Base-by-base conservation (phyloP, 2,888 invertebrate species). In the Xestobium rufovillosum region DNA sequence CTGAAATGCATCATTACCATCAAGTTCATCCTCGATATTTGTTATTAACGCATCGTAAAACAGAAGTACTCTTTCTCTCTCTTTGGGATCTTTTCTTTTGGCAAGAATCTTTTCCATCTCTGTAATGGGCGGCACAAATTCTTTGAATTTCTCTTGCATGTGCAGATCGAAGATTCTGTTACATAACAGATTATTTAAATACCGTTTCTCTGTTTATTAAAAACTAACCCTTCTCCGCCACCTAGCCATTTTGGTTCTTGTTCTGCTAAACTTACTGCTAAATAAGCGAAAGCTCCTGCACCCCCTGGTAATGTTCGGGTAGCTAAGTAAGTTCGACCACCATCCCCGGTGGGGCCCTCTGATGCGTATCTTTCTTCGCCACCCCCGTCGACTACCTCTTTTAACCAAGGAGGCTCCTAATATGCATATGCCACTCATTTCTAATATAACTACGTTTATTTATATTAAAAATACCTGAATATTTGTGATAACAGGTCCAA, bases 301-400 rank as follows among this genome's bases (percentile, higher is more conserved):
- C 67, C 63, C 25, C 63, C 56, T 1, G 68, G 68, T 37, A 70
- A 51, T 3, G 60, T 59, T 39, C 66, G 55, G 3, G 69, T 66
- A 3, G 70, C 70, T n/a, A 69, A 53, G 50, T 68, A 69, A 1
- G 68, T 69, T 41, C 68, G 52, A 19, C 67, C 69, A 34, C 61
- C 57, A 13, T 52, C 55, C 15, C 51, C 47, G 33, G 51, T 48
- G 3, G 27, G 15, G 30, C 51, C 57, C 10, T 57, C 55, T 3
- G 43, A 41, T 3, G 42, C 36, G 2, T 31, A 30, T 4, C 49
- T 47, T 4, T 39, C 49, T 31, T 43, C 41, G 2, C 47, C 29
- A 3, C 43, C 40, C 14, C 44, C 49, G 4, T 52, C 50, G 3
- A 48, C 48, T 28, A 38, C 27, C 17, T 65, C 63, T 29, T 59